phyloP scores from a whole-genome alignment of 2,797 vertebrate genomes.

The Oryzias sinensis region DNA sequence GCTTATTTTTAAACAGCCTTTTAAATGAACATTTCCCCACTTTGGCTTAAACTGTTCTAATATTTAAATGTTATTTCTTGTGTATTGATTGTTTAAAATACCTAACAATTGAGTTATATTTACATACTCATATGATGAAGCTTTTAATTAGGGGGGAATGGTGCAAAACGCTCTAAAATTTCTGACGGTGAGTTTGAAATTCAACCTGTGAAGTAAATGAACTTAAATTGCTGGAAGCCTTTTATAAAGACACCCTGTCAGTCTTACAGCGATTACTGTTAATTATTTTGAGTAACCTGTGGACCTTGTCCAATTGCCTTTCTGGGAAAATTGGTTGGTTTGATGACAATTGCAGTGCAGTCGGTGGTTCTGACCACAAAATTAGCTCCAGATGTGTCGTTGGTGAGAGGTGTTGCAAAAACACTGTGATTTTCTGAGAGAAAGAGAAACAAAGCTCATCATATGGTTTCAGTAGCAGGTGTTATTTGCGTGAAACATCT shows the following conservation, averaged over 20 bases:
- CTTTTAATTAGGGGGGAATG: conserved; percentile 31
- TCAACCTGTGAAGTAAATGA: conserved; percentile 28
- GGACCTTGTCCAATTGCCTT: conserved; percentile 41
- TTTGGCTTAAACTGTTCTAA: no score
- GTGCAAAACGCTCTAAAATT: conserved; percentile 49
- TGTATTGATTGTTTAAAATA: no score
- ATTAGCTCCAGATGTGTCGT: conserved; percentile 81
- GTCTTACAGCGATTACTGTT: conserved; percentile 39
- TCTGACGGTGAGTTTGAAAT: conserved; percentile 43
- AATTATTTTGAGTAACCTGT: conserved; percentile 52
- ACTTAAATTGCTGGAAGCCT: conserved; percentile 39
- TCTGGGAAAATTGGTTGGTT: conserved; percentile 75
- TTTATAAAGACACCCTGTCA: conserved; percentile 30
- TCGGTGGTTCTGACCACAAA: conserved; percentile 77
- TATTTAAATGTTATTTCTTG: no score
- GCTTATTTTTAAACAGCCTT: no score
- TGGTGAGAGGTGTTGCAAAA: conserved; percentile 77
- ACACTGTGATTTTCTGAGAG: conserved; percentile 40
- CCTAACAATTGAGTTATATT: not conserved
- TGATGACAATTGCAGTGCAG: conserved; percentile 79
- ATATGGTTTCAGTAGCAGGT: not conserved
- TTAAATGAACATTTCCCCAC: no score
- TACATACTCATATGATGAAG: not conserved
- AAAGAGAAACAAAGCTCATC: conserved; percentile 7
- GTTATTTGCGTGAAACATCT: not conserved